Evolutionary conservation across 1,140 invertebrate species (phyloP), one percentile per base, ranked within the genome.

Genomic region (Caerostris extrusa): DNA sequence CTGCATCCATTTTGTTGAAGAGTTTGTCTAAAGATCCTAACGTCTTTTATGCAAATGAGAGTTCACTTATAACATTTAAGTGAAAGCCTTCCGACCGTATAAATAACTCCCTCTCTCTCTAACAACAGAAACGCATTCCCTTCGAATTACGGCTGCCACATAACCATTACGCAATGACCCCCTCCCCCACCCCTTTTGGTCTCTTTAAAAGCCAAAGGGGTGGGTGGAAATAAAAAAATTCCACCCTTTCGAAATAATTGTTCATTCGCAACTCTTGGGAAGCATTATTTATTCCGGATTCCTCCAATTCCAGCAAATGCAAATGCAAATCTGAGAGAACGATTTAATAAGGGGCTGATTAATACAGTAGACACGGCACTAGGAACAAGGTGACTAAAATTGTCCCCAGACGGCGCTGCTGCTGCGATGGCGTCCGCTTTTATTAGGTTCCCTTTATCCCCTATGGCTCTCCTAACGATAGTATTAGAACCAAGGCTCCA

Each of bases 271-370:
- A 77, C 91, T 83, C 69, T 5, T 5, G 17, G 71, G 71, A n/a
- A 81, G 71, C 81, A 93, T 93, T 86, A 93, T 93, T 93, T 93
- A 93, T 87, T 87, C 91, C 4, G 91, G 69, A 83, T 93, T n/a
- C 64, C 83, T n/a, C 83, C 82, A 71, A 87, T 93, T 93, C 91
- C 71, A 53, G 56, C 55, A 8, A 14, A 53, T 58, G 64, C 53
- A 77, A 85, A 86, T 93, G 91, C 91, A 93, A 93, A 93, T 93
- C 91, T 50, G 64, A 71, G 91, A 14, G 83, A 93, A 86, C 91
- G 91, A 93, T 93, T 93, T 93, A 93, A 93, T 93, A 93, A 93
- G n/a, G 87, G 91, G 34, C 91, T 93, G 91, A 93, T 93, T 93
- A 83, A 93, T 93, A 86, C 61, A 86, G 83, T 82, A 50, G 89